Evolutionary conservation across 2,113 vertebrate species (phyloP), one percentile per base, ranked within the genome.

Genomic region (Lophochroa leadbeateri): DNA sequence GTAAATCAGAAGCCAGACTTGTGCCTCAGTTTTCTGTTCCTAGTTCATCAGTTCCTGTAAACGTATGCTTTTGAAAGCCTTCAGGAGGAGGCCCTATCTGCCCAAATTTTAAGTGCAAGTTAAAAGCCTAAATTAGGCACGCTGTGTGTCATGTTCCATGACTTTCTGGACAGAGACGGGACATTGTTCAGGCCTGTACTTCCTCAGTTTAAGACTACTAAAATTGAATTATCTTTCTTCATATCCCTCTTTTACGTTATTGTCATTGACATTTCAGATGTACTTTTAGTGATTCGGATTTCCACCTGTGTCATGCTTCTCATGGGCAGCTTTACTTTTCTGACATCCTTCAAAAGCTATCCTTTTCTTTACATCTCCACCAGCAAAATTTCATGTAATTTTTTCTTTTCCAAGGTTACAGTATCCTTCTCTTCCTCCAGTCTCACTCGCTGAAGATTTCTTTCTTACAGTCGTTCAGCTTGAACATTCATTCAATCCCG

Each of bases 141-240:
- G 14, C 2, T 9, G 14, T 47, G 29, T 67, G n/a, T 23, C 37
- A 35, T 72, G 43, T 44, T 74, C 58, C 1, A 0, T n/a, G 67
- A 64, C 17, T 67, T 23, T 53, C 16, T 18, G 0, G 0, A 28
- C 1, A 2, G 19, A 65, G 52, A 85, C 33, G 16, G 9, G 44
- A 37, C 86, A 86, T n/a, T 86, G 44, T 74, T 92, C 80, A 77
- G 63, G 31, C 15, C 37, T 94, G 46, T 78, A 50, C 39, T 83
- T 96, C 64, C 79, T 83, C 23, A 70, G 17, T 25, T 57, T 81
- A 84, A 67, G 39, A 53, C 5, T 52, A 91, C 25, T 74, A 81
- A 95, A 86, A 81, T 7, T 86, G 46, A 92, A 84, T 91, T 91
- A 86, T 86, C 31, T 91, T 92, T 92, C 55, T 55, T 70, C 44